Conservation (phyloP, 2,888 invertebrate genomes). For the Hermaeophaga mercurialis region DNA sequence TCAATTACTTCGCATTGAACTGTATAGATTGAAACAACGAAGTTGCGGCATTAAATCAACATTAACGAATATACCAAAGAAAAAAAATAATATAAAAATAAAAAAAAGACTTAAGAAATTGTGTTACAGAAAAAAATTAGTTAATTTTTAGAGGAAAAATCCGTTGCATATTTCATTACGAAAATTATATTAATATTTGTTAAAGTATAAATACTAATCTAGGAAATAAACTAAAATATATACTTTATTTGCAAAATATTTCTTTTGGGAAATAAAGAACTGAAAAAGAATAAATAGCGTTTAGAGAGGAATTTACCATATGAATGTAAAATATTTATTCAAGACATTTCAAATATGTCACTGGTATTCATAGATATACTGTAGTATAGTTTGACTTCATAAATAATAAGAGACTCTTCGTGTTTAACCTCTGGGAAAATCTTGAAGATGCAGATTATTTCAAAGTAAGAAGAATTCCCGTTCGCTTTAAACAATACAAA, state of each 20-base stretch:
- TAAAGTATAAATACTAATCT: too few species aligned
- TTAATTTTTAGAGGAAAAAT: too few species aligned
- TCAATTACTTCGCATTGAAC: conserved; percentile 4
- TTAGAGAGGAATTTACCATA: conserved; percentile 36
- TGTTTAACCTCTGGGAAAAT: conserved; percentile 36
- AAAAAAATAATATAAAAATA: too few species aligned
- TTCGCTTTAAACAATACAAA: conserved; percentile 17
- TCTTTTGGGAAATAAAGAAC: too few species aligned
- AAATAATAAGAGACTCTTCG: conserved; percentile 46
- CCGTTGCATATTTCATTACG: neutral
- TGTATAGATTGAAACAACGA: conserved; percentile 2
- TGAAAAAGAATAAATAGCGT: too few species aligned
- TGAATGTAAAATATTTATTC: conserved; percentile 41
- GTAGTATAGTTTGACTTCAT: conserved; percentile 41
- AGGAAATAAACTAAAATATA: too few species aligned
- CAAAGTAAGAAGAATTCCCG: conserved; percentile 24
- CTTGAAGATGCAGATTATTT: conserved; percentile 40
- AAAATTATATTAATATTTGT: neutral
- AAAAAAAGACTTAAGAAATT: too few species aligned
- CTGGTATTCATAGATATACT: conserved; percentile 42
- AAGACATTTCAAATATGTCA: conserved; percentile 46
- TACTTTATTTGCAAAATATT: too few species aligned
- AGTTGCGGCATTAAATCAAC: neutral
- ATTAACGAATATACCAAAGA: too few species aligned
- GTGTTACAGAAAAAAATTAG: too few species aligned